Evolutionary conservation across 1,140 invertebrate genomes (phyloP).

Genomic region (Homarus americanus): DNA sequence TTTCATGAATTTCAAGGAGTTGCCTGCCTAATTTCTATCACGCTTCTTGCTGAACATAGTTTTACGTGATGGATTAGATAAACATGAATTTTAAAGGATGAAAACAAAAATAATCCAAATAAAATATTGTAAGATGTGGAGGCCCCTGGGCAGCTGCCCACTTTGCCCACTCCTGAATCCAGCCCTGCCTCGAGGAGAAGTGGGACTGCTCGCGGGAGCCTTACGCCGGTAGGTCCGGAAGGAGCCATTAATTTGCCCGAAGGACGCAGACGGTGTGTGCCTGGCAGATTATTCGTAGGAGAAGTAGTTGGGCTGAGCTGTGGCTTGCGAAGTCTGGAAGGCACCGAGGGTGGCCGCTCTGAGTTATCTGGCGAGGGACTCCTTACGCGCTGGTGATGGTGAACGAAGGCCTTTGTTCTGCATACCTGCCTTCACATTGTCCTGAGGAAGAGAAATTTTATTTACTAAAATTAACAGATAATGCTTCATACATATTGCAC

Average conservation of each 20-base stretch:
- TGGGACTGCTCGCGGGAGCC: slow-evolving; percentile 31
- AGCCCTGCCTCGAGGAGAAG: slow-evolving; percentile 38
- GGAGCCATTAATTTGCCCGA: slow-evolving; percentile 40
- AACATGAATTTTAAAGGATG: too few relatives aligned
- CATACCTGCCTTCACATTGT: slow-evolving; percentile 38
- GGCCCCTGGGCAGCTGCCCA: too few relatives aligned
- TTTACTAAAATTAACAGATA: too few relatives aligned
- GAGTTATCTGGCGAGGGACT: slow-evolving; percentile 62
- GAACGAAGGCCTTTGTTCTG: slow-evolving; percentile 63
- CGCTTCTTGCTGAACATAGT: too few relatives aligned
- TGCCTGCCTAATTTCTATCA: too few relatives aligned
- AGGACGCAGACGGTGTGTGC: slow-evolving; percentile 52
- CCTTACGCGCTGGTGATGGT: slow-evolving; percentile 64
- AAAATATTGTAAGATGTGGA: too few relatives aligned
- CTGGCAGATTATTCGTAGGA: slow-evolving; percentile 58
- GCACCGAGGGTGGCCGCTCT: slow-evolving; percentile 72
- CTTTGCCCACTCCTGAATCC: too few relatives aligned
- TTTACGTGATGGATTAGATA: too few relatives aligned
- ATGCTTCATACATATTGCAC: too few relatives aligned
- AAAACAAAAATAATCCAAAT: too few relatives aligned
- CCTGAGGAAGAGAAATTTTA: slow-evolving; percentile 25
- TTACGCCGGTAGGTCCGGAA: slow-evolving; percentile 29
- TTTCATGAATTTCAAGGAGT: too few relatives aligned
- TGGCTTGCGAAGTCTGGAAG: slow-evolving; percentile 74
- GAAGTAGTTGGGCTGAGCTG: slow-evolving; percentile 68